Base-by-base conservation (phyloP, 2,797 vertebrate species). In the Notamacropus eugenii region DNA sequence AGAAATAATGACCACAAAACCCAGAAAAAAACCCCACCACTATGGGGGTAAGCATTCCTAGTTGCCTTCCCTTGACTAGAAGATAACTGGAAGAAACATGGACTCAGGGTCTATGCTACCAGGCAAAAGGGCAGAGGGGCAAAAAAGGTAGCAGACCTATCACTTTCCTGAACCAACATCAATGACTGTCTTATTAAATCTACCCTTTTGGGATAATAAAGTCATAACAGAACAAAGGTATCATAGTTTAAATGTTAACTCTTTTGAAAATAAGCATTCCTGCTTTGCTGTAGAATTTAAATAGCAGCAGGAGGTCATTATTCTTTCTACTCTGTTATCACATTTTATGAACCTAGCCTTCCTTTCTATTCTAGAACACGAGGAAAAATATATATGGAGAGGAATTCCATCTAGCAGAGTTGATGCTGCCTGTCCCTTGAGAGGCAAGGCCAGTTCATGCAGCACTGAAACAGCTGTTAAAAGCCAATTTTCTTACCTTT, bases 241-340 rank as follows among this genome's bases (percentile, higher is more conserved):
- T 54, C 92, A 58, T 5, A 4, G 67, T 94, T 97, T 95, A 95
- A 91, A 59, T 92, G 93, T 90, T 95, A 93, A 95, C 55, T 97
- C 96, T 96, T 95, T 59, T 92, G 95, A 97, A 96, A 97, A 96
- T 90, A 93, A 91, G 90, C 0, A 1, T 34, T 91, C 54, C 57
- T 95, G 50, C 87, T 74, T 22, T 95, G 93, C 90, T 91, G 96
- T 12, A 24, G 62, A 95, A 96, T 94, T 96, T 91, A 96, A 93
- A 97, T 28, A 93, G 67, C 62, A 96, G n/a, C 55, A 96, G 93
- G 93, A 97, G 95, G 91, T 95, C 96, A 95, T 92, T 96, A 94
- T 87, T 96, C 82, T 95, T 90, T 96, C 92, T 94, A 91, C 57
- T 95, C 92, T 97, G 52, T 94, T 92, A 90, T 93, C 56, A 96